phyloP scores from a whole-genome alignment of 2,888 invertebrate species.

The Autographa pulchrina region DNA sequence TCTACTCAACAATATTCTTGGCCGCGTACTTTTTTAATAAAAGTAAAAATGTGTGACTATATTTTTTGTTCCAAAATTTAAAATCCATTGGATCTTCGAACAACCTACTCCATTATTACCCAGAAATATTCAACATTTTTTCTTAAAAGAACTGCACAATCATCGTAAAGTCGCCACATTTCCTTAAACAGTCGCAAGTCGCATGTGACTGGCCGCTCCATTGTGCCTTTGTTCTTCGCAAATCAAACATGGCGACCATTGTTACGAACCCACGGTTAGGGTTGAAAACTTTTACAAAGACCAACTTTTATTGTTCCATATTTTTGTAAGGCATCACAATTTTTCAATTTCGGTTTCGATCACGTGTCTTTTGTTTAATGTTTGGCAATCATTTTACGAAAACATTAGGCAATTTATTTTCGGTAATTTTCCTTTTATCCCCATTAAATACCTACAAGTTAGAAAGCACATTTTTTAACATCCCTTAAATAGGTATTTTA shows the following conservation, averaged over 20 bases:
- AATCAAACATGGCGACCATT: slow-evolving; percentile 54
- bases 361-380: slow-evolving; percentile 19
- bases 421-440: background rate
- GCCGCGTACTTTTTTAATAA: too few relatives aligned
- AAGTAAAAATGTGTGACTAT: too few relatives aligned
- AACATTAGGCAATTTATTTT: background rate
- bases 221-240: slow-evolving; percentile 51
- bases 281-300: slow-evolving; percentile 14
- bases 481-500: too few relatives aligned
- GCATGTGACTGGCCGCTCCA: slow-evolving; percentile 27
- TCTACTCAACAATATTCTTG: too few relatives aligned
- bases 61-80: too few relatives aligned
- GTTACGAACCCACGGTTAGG: slow-evolving; percentile 45
- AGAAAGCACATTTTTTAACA: too few relatives aligned
- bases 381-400: background rate
- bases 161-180: slow-evolving; percentile 35
- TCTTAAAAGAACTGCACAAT: slow-evolving; percentile 31
- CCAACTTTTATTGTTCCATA: slow-evolving; percentile 41
- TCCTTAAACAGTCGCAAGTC: slow-evolving; percentile 29
- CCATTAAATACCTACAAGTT: too few relatives aligned
- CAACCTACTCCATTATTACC: background rate
- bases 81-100: background rate
- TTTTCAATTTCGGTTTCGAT: slow-evolving; percentile 1
- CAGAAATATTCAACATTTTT: slow-evolving; percentile 13
- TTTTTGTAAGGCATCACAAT: slow-evolving; percentile 49